Base-by-base conservation (phyloP, 2,113 vertebrate species). In the Antennarius striatus region DNA sequence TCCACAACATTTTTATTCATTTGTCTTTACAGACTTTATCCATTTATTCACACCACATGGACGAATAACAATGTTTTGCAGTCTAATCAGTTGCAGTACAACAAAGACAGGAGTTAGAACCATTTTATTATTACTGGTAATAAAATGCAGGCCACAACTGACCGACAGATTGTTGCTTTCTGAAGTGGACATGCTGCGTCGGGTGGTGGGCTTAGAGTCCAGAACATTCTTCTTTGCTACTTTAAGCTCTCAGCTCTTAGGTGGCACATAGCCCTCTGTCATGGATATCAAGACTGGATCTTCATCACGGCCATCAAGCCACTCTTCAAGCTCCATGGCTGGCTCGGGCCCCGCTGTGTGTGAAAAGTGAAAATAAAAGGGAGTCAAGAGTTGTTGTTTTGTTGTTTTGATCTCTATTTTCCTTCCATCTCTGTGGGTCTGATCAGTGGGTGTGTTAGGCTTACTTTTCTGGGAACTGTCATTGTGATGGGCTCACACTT, bases 401-500 rank as follows among this genome's bases (percentile, higher is more conserved):
- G 22, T 22, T 40, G 5, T 51, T 10, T 51, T 5, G 39, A 9
- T 40, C 39, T 6, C 39, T 40, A 4, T 4, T 40, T 40, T 4
- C 40, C 2, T n/a, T 40, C 16, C 13, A 28, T 8, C 40, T 22
- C 22, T 17, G 39, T 52, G 10, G 49, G 56, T 16, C 10, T 13
- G 9, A 16, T 50, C 1, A 14, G 42, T 1, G 48, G 3, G 2
- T 48, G 4, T 56, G 45, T 5, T n/a, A 22, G 2, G 22, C 79
- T 93, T 91, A 98, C 96, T 92, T 98, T 98, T 80, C 96, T 92
- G 4, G 96, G 96, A 62, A 98, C 96, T 0, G 96, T 98, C 96
- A 98, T 98, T 70, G 95, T 94, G 1, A 98, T 97, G 83, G 96
- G 96, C 77, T 98, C 96, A 40, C 96, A 98, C 77, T 94, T 96